These are phyloP conservation scores for Listrodromus nycthemerus DNA, from an alignment of 2,888 invertebrate genomes.

Conservation along the genomic window DNA sequence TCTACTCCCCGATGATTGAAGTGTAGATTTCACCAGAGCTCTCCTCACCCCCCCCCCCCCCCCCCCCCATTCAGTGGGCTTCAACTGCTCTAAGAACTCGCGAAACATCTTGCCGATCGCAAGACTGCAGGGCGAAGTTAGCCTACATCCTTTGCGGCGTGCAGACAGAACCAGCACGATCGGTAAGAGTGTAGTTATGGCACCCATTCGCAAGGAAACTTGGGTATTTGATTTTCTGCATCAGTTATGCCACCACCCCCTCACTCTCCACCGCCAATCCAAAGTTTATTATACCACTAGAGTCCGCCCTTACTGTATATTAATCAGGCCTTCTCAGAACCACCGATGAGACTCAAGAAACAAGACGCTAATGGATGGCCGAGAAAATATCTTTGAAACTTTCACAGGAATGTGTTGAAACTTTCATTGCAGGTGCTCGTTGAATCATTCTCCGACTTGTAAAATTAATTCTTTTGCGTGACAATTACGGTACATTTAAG, in stretches of 20 bases:
- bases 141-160: not conserved
- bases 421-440: slow-evolving; percentile 4
- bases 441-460: not conserved
- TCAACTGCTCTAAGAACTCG: slow-evolving; percentile 39
- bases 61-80: slow-evolving; percentile 6
- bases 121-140: slow-evolving; percentile 30
- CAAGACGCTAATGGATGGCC: slow-evolving; percentile 43
- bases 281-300: slow-evolving; percentile 59
- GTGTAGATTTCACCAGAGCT: slow-evolving; percentile 44
- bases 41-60: not conserved
- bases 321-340: slow-evolving; percentile 47
- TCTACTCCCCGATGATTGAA: slow-evolving; percentile 54
- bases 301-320: slow-evolving; percentile 43
- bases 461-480: not conserved
- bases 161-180: slow-evolving; percentile 23
- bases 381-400: slow-evolving; percentile 53
- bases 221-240: slow-evolving; percentile 62
- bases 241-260: slow-evolving; percentile 38
- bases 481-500: not conserved
- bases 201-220: slow-evolving; percentile 49
- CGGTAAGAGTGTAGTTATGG: slow-evolving; percentile 35
- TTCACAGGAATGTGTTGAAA: slow-evolving; percentile 28
- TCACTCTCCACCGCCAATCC: slow-evolving; percentile 27
- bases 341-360: slow-evolving; percentile 4
- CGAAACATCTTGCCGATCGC: slow-evolving; percentile 17